Conservation (phyloP, 2,797 vertebrate species). For the Ibycter americanus region DNA sequence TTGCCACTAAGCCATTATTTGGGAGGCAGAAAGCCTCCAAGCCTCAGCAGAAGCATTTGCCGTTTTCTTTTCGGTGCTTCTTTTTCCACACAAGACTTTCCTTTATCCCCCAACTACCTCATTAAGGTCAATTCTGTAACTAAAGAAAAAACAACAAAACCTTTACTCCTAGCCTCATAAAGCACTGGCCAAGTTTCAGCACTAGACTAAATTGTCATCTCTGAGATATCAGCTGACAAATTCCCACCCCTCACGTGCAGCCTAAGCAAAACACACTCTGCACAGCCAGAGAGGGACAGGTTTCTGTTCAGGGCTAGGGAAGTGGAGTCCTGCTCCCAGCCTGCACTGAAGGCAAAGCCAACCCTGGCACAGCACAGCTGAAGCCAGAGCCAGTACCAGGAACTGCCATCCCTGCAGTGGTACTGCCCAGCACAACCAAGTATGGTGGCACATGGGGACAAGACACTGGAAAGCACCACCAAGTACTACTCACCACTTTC, state of each 20-base stretch:
- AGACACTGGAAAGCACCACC: neutral
- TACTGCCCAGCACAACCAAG: neutral
- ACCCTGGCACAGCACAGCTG: neutral
- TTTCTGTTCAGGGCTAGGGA: neutral
- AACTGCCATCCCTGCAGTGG: neutral
- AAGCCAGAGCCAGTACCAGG: neutral
- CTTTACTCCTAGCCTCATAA: conserved; percentile 3
- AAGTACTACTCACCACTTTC: neutral
- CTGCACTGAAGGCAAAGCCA: neutral
- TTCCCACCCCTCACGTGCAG: conserved; percentile 27
- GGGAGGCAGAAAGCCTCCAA: neutral
- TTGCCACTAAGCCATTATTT: neutral
- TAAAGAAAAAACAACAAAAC: conserved; percentile 34
- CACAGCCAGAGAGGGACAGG: neutral
- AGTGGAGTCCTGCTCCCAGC: neutral
- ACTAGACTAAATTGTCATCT: neutral
- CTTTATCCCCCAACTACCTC: neutral
- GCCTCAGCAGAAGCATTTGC: neutral
- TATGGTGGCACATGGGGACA: accelerated
- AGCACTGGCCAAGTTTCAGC: conserved; percentile 37
- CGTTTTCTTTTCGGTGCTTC: neutral
- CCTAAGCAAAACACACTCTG: neutral
- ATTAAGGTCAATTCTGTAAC: neutral
- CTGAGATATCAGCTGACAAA: neutral
- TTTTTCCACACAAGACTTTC: neutral